phyloP scores from a whole-genome alignment of 2,113 vertebrate species.

The Cariama cristata region DNA sequence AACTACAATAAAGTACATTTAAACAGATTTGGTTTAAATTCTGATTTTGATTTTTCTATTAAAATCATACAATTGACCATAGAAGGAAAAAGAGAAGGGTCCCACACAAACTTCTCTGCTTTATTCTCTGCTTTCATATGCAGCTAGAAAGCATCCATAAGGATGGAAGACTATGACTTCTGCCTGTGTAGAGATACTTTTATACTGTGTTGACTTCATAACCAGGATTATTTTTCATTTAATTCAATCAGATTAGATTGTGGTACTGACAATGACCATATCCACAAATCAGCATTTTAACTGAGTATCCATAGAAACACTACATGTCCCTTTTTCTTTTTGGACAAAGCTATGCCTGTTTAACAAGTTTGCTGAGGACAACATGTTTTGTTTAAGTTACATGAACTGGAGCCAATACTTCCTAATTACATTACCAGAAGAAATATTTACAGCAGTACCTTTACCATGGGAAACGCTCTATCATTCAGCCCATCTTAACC shows the following conservation, averaged over 20 bases:
- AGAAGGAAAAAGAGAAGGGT: background rate
- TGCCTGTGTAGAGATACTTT: constrained; percentile 50
- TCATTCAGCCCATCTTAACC: constrained; percentile 63
- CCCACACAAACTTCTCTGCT: background rate
- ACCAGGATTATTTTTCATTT: constrained; percentile 70
- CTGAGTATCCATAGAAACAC: constrained; percentile 76
- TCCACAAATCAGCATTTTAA: constrained; percentile 76
- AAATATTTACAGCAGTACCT: constrained; percentile 66
- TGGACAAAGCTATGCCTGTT: constrained; percentile 77
- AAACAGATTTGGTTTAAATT: background rate
- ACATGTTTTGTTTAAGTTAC: constrained; percentile 81
- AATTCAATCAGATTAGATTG: constrained; percentile 77
- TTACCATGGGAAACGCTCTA: constrained; percentile 64
- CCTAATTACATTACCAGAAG: constrained; percentile 83
- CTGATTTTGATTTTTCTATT: background rate
- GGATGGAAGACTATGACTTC: constrained; percentile 12
- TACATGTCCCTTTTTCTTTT: constrained; percentile 68
- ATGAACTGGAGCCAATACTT: constrained; percentile 77
- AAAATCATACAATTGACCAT: background rate
- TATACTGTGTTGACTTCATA: constrained; percentile 56
- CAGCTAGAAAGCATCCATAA: constrained; percentile 23
- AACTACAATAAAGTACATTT: background rate
- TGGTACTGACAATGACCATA: constrained; percentile 68
- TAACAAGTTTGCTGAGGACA: constrained; percentile 76
- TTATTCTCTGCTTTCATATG: background rate